Evolutionary conservation across 2,113 vertebrate genomes (phyloP).

Genomic region (Sinocyclocheilus anophthalmus): DNA sequence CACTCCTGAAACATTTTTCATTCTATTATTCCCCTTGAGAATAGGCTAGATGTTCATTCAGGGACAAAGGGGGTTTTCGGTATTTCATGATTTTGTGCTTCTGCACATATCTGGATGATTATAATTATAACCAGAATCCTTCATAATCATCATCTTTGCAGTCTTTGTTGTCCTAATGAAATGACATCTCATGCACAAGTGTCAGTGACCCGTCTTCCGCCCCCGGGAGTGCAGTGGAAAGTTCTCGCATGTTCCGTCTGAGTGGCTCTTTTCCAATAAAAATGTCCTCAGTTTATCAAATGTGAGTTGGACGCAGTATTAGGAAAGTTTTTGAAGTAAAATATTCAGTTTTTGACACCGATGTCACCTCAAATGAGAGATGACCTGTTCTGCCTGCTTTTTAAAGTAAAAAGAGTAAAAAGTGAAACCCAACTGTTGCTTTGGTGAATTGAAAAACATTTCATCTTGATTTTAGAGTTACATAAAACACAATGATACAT

Average conservation of each 20-base stretch:
- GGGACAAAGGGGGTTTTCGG: neutral
- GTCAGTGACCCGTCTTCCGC: neutral
- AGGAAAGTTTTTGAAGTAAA: neutral
- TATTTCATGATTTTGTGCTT: neutral
- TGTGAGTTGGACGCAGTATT: neutral
- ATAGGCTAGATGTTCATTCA: neutral
- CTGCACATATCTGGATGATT: neutral
- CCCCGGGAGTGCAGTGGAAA: constrained; percentile 28
- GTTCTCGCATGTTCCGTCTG: neutral
- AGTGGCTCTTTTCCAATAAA: constrained; percentile 18
- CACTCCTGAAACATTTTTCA: neutral
- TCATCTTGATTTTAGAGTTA: neutral
- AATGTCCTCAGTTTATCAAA: neutral
- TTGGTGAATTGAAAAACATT: neutral
- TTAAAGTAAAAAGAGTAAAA: neutral
- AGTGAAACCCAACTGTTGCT: neutral
- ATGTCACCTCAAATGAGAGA: neutral
- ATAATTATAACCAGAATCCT: neutral
- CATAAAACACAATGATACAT: neutral
- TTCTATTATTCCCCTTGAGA: neutral
- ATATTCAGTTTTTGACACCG: neutral
- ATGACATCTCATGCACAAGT: neutral
- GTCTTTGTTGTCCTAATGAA: constrained; percentile 33
- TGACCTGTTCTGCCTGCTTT: neutral
- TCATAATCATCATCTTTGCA: neutral